Conservation (phyloP, 1,140 invertebrate genomes). For the Plutomurus gul region DNA sequence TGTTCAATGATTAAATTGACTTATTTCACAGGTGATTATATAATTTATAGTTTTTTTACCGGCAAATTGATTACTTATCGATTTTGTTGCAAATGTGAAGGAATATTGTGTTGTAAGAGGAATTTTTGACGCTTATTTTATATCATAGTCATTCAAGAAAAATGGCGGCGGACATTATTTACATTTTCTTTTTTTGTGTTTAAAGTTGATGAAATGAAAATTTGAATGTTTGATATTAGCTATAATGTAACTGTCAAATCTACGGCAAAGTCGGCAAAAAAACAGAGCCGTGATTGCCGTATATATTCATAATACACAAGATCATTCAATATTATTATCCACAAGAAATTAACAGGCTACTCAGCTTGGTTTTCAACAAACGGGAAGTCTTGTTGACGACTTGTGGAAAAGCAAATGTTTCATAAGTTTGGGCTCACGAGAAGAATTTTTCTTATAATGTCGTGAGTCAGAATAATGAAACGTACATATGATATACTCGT, state of each 20-base stretch:
- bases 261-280: no score
- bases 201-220: neutral
- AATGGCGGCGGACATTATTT: neutral
- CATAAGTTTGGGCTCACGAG: neutral
- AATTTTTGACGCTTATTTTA: neutral
- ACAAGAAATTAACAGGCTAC: constrained; percentile 44
- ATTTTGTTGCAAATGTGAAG: neutral
- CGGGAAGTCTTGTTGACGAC: constrained; percentile 35
- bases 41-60: neutral
- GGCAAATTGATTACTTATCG: constrained; percentile 25
- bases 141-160: constrained; percentile 1
- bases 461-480: neutral
- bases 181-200: neutral
- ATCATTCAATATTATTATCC: constrained; percentile 2
- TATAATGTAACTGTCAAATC: no score
- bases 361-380: constrained; percentile 31
- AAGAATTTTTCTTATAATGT: neutral
- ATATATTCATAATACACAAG: no score
- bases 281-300: no score
- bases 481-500: no score
- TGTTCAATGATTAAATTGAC: neutral
- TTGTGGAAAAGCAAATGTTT: constrained; percentile 44
- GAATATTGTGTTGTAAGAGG: neutral
- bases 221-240: neutral
- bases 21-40: neutral